Percentiles rank a stretch among this genome's conserved stretches.
phyloP scores from a whole-genome alignment of 2,888 invertebrate genomes.

The Plutella xylostella region DNA sequence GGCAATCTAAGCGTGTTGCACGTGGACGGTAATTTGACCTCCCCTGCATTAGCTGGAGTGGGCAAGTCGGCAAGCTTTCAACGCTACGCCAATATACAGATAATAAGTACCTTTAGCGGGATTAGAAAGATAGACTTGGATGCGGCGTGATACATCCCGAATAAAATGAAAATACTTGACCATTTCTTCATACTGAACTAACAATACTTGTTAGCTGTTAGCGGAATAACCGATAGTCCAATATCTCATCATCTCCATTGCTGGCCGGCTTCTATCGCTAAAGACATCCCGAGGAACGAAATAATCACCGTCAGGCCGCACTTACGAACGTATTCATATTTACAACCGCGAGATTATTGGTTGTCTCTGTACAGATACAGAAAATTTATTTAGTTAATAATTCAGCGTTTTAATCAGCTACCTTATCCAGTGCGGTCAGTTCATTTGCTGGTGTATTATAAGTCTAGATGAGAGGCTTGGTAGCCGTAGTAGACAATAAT shows the following conservation, averaged over 20 bases:
- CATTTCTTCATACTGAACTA: too few relatives aligned
- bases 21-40: slow-evolving; percentile 54
- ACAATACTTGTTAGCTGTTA: too few relatives aligned
- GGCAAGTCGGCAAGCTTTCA: slow-evolving; percentile 40
- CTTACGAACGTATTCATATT: neutral
- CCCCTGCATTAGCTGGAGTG: slow-evolving; percentile 49
- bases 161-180: too few relatives aligned
- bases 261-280: too few relatives aligned
- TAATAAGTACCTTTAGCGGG: slow-evolving; percentile 18
- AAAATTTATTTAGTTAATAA: slow-evolving; percentile 16
- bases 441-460: slow-evolving; percentile 39
- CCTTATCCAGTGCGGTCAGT: slow-evolving; percentile 39
- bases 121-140: slow-evolving; percentile 20
- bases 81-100: slow-evolving; percentile 46
- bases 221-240: too few relatives aligned
- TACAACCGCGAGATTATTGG: neutral
- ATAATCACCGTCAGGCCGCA: too few relatives aligned
- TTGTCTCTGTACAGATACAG: neutral
- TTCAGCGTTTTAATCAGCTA: slow-evolving; percentile 19
- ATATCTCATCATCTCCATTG: too few relatives aligned
- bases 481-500: slow-evolving; percentile 59
- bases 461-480: slow-evolving; percentile 46
- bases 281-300: too few relatives aligned
- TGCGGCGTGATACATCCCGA: too few relatives aligned
- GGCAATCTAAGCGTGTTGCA: slow-evolving; percentile 43